A percentile compares a stretch with the other conserved stretches of the same genome.
Evolutionary conservation across 1,140 invertebrate genomes (phyloP).

Genomic region (Anagrus nilaparvatae): DNA sequence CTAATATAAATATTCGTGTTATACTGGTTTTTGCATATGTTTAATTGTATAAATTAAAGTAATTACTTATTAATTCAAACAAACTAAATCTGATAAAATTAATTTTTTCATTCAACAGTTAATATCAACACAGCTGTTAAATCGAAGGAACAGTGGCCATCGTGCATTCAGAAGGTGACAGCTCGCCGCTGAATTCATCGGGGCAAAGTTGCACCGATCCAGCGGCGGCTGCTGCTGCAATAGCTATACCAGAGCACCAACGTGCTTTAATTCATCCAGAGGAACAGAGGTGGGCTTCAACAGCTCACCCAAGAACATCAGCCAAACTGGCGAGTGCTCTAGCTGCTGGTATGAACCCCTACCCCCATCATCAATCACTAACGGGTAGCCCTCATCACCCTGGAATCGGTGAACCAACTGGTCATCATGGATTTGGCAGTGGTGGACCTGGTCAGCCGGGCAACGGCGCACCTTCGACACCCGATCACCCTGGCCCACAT

Average conservation of each 20-base stretch:
- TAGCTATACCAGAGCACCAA: slow-evolving; percentile 1
- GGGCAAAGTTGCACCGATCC: slow-evolving; percentile 6
- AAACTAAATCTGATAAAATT: too few species aligned
- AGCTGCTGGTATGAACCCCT: slow-evolving; percentile 45
- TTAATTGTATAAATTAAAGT: too few species aligned
- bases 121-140: too few species aligned
- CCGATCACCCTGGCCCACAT: slow-evolving; percentile 37
- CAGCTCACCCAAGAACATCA: slow-evolving; percentile 35
- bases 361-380: slow-evolving; percentile 40
- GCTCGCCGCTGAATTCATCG: slow-evolving; percentile 18
- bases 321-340: slow-evolving; percentile 44
- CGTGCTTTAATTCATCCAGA: slow-evolving; percentile 17
- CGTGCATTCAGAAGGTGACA: slow-evolving; percentile 16
- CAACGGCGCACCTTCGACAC: slow-evolving; percentile 34
- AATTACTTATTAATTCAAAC: too few species aligned
- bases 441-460: slow-evolving; percentile 16
- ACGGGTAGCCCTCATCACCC: slow-evolving; percentile 41
- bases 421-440: slow-evolving; percentile 30
- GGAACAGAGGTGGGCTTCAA: slow-evolving; percentile 33
- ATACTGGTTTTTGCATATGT: too few species aligned
- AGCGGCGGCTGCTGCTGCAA: background rate
- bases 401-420: slow-evolving; percentile 27
- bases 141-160: background rate
- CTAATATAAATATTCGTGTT: too few species aligned
- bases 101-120: too few species aligned